A percentile compares a stretch with the other conserved stretches of the same genome.
Evolutionary conservation across 64 coral and sea anemone genomes (phyloP).

Genomic region (Actinia equina): DNA sequence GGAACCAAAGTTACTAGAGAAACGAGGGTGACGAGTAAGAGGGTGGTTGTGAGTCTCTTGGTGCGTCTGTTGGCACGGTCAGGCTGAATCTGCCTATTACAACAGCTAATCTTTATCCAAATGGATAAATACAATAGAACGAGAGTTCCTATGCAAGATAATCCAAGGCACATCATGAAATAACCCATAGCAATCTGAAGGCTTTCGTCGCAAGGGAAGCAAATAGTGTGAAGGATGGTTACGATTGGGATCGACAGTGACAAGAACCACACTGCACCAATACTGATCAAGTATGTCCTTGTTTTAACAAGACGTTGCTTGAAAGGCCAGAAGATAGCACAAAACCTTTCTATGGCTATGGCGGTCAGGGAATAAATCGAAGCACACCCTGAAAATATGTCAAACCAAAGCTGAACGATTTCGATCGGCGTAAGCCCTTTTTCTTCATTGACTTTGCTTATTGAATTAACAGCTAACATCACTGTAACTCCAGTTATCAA

Average conservation of each 20-base stretch:
- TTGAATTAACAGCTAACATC: not conserved
- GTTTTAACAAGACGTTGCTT: not conserved
- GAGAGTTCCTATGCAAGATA: not conserved
- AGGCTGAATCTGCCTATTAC: not conserved
- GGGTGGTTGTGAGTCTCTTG: not conserved
- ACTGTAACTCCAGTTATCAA: not conserved
- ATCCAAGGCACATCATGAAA: not conserved
- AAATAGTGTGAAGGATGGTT: not conserved
- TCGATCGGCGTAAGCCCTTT: not conserved
- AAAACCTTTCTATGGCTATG: not conserved
- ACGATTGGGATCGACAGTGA: not conserved
- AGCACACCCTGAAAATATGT: not conserved
- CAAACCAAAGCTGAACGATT: not conserved
- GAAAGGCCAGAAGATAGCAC: not conserved
- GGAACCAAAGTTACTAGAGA: not conserved
- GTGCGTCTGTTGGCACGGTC: not conserved
- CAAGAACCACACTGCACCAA: not conserved
- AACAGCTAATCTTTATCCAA: not conserved
- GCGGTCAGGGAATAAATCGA: not conserved
- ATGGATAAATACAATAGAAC: not conserved
- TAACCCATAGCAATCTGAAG: not conserved
- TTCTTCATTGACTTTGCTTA: not conserved
- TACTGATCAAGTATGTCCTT: not conserved
- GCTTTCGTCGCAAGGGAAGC: not conserved
- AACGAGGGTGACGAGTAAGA: not conserved